phyloP scores from a whole-genome alignment of 2,888 invertebrate genomes.

The Ernsta delagoae region DNA sequence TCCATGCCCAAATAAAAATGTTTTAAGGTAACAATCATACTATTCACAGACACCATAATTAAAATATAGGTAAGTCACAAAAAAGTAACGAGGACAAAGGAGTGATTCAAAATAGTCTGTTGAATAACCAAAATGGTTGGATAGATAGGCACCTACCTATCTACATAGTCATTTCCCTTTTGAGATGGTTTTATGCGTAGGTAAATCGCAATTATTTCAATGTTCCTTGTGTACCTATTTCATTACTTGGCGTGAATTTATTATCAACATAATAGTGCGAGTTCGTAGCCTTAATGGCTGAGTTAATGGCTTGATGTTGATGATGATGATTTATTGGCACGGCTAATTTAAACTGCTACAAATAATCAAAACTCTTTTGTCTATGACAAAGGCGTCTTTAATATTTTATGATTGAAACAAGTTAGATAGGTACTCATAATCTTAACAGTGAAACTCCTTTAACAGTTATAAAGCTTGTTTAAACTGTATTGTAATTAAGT shows the following conservation, averaged over 20 bases:
- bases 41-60: no score
- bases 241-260: not conserved
- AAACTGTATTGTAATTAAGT: slow-evolving; percentile 10
- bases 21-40: no score
- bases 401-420: not conserved
- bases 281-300: not conserved
- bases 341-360: not conserved
- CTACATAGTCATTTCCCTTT: no score
- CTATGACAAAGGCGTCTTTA: not conserved
- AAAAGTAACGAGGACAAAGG: no score
- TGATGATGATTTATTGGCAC: not conserved
- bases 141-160: no score
- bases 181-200: no score
- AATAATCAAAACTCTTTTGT: not conserved
- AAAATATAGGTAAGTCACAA: no score
- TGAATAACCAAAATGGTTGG: no score
- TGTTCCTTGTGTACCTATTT: not conserved
- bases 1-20: no score
- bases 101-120: no score
- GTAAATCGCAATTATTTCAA: not conserved
- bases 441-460: not conserved
- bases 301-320: not conserved
- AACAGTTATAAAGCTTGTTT: slow-evolving; percentile 8
- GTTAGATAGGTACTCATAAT: not conserved
- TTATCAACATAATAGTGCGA: not conserved